phyloP scores from a whole-genome alignment of 2,797 vertebrate genomes.

The Rhinella marina region DNA sequence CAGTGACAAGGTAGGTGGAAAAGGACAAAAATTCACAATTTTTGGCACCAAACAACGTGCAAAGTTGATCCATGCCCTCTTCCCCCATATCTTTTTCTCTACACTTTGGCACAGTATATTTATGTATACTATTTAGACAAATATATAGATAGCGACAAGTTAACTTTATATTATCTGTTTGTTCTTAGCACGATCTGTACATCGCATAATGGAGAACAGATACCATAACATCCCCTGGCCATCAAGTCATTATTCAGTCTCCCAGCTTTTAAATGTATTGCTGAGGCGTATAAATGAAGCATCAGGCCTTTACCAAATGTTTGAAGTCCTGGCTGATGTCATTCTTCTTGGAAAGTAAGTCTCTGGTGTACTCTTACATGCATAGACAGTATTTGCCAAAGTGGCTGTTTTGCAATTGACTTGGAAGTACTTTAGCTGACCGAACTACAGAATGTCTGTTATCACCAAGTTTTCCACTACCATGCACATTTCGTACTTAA shows the following conservation, averaged over 20 bases:
- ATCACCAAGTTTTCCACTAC: too few relatives aligned
- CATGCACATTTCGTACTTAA: too few relatives aligned
- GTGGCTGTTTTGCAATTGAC: too few relatives aligned
- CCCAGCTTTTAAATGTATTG: slow-evolving; percentile 86
- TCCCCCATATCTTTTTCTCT: too few relatives aligned
- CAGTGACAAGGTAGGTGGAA: too few relatives aligned
- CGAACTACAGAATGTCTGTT: too few relatives aligned
- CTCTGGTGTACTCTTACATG: background rate
- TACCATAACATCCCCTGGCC: slow-evolving; percentile 87
- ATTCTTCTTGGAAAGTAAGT: slow-evolving; percentile 87
- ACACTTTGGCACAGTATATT: too few relatives aligned
- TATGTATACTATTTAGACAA: too few relatives aligned
- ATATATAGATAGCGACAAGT: background rate
- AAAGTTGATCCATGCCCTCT: too few relatives aligned
- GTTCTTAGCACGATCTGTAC: slow-evolving; percentile 82
- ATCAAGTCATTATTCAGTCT: slow-evolving; percentile 73
- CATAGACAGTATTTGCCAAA: background rate
- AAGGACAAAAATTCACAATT: too few relatives aligned
- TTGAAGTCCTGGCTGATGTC: slow-evolving; percentile 87
- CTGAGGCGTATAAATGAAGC: slow-evolving; percentile 90
- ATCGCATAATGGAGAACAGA: slow-evolving; percentile 87
- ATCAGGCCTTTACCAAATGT: slow-evolving; percentile 97
- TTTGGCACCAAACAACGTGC: too few relatives aligned
- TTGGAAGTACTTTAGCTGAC: too few relatives aligned
- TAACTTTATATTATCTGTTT: background rate